Evolutionary conservation across 53 echinoderm and acorn worm species (phyloP), one percentile per base, ranked within the genome.

Genomic region (Paelopatides confundens): DNA sequence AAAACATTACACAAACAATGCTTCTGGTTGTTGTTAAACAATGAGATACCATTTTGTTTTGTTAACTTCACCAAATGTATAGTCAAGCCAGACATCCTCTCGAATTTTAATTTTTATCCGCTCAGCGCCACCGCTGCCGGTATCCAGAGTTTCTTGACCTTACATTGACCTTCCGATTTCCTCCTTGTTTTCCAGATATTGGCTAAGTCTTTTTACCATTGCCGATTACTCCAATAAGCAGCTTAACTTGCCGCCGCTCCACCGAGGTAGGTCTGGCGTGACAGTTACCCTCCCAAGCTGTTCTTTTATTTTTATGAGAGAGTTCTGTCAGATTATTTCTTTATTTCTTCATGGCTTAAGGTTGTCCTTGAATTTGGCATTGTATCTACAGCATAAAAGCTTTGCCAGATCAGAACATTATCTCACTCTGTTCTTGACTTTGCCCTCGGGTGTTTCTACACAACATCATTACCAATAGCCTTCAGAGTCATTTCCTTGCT

Each of bases 381-480:
- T 39, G 74, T 46, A 74, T 39, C 35, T 14, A 18, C 46, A 74
- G 74, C 46, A 24, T 74, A n/a, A 74, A 46, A 9, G 74, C 74
- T 74, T 58, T 74, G 39, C 46, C 28, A 74, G 74, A 13, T 74
- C 26, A n/a, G 74, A 46, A 74, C 74, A 39, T 74, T 46, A 43
- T 38, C 46, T 74, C 74, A 58, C 18, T 21, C 74, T 27, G 74
- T 39, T 74, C 74, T 74, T 38, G 40, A 17, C 24, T 40, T 46
- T 74, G 74, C 74, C 74, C 74, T 74, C 6, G 39, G 74, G 74
- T 74, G 39, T 46, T 43, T 40, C 46, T 43, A 43, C 74, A 74
- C 74, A 74, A 74, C 74, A 74, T 74, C 74, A 74, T 74, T 40
- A 74, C 74, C 74, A 74, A 43, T 26, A 74, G 74, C 74, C 74